Evolutionary conservation across 2,888 invertebrate genomes (phyloP), one percentile per base, ranked within the genome.

Genomic region (Drosophila hamatofila): DNA sequence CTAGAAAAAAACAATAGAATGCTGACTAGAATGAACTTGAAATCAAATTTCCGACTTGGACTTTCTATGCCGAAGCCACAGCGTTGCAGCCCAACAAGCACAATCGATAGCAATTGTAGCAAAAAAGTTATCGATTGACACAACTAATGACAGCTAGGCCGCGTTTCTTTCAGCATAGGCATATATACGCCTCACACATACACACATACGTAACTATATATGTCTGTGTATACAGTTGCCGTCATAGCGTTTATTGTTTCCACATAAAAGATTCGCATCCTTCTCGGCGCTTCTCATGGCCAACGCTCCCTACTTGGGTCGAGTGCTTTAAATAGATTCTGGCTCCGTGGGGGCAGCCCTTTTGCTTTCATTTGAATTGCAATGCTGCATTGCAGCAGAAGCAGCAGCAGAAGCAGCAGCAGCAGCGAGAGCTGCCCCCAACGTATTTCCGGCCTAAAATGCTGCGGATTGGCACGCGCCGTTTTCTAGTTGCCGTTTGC

Each of bases 381-480:
- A 76, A 37, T 30, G 55, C 58, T 62, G 57, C 76, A 52, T 23
- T 52, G 61, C 67, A 57, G 37, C 73, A 44, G 12, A 9, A 41
- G 60, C 63, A 60, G 25, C 60, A 39, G n/a, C n/a, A n/a, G n/a
- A n/a, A n/a, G n/a, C n/a, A n/a, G n/a, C 33, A 30, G 55, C 66
- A 54, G 27, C 75, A 51, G n/a, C 35, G 23, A 18, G 27, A 51
- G 37, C 11, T 56, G 59, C 74, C 79, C 62, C 51, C 72, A 75
- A 66, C 66, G 74, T 68, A 78, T 81, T 71, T 70, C 80, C 80
- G 71, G 67, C 44, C 55, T 69, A 18, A 44, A 68, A 58, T 67
- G 61, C 60, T n/a, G 67, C 63, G 59, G 55, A 67, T 79, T 78
- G 81, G 64, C 80, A 84, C 68, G 80, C 73, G 83, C 70, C 88